phyloP scores from a whole-genome alignment of 30 jellyfish, hydroid and myxozoan species.

The Hydra vulgaris region DNA sequence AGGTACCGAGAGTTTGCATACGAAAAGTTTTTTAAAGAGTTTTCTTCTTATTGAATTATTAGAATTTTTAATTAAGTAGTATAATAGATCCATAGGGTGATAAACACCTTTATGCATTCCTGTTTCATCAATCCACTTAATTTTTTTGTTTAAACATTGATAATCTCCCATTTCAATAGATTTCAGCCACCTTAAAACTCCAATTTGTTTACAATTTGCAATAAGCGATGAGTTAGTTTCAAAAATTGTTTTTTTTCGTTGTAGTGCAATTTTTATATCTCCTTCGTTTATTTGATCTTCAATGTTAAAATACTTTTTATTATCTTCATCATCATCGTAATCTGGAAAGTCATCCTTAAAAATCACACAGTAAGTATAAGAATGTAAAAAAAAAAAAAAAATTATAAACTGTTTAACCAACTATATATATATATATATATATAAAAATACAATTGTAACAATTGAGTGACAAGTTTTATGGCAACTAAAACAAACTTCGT shows the following conservation, averaged over 20 bases:
- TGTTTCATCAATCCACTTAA: slow-evolving; percentile 1
- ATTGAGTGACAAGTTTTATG: too few species aligned
- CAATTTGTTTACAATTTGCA: neutral
- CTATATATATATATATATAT: too few species aligned
- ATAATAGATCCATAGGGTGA: slow-evolving; percentile 3
- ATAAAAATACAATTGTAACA: too few species aligned
- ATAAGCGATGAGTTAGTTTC: neutral
- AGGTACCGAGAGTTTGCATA: neutral
- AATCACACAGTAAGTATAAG: too few species aligned
- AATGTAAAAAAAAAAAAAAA: too few species aligned
- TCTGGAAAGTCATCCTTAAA: neutral
- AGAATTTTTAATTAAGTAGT: neutral
- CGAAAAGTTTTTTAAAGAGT: neutral
- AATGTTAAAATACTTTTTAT: neutral
- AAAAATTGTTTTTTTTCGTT: neutral
- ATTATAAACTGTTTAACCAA: too few species aligned
- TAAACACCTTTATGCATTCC: neutral
- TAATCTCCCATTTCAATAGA: slow-evolving; percentile 8
- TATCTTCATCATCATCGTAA: neutral
- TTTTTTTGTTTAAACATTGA: neutral
- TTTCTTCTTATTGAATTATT: neutral
- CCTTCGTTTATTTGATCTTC: neutral
- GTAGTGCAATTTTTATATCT: neutral
- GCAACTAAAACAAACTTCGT: too few species aligned
- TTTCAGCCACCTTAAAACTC: slow-evolving; percentile 1